A percentile compares a stretch with the other conserved stretches of the same genome.
phyloP scores from a whole-genome alignment of 35 echinoderm and acorn worm species.

The Chiridota heheva region DNA sequence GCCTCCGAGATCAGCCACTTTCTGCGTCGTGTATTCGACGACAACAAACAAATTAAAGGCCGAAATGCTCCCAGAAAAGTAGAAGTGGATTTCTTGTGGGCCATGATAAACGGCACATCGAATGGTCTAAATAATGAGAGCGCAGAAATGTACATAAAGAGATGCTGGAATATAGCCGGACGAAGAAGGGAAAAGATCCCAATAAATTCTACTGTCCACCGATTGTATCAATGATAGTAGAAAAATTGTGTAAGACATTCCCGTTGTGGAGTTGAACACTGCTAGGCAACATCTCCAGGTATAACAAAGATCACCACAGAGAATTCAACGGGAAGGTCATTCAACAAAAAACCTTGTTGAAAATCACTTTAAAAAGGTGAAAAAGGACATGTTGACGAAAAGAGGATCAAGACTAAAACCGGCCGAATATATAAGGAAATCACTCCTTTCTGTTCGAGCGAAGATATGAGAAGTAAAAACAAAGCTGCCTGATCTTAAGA shows the following conservation, averaged over 20 bases:
- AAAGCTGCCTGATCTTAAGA: background rate
- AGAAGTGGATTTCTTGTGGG: too few species aligned
- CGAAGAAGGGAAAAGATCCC: background rate
- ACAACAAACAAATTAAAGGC: background rate
- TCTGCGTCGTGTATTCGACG: background rate
- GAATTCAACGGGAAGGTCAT: background rate
- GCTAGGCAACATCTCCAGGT: background rate
- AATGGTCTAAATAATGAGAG: too few species aligned
- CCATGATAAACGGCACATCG: too few species aligned
- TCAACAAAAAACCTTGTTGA: slow-evolving; percentile 20
- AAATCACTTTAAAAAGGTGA: slow-evolving; percentile 26
- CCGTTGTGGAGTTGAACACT: slow-evolving; percentile 12
- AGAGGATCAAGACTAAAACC: background rate
- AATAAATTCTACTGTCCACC: background rate
- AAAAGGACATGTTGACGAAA: background rate
- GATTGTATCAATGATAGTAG: background rate
- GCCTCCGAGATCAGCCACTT: background rate
- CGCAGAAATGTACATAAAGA: too few species aligned
- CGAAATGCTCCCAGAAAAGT: background rate
- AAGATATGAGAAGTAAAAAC: too few species aligned
- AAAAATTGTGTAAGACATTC: background rate
- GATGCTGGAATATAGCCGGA: too few species aligned
- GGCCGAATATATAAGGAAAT: slow-evolving; percentile 4
- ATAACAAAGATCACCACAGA: background rate
- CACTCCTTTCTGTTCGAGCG: background rate